phyloP scores from a whole-genome alignment of 2,888 invertebrate species.

The Octonoba sinensis region DNA sequence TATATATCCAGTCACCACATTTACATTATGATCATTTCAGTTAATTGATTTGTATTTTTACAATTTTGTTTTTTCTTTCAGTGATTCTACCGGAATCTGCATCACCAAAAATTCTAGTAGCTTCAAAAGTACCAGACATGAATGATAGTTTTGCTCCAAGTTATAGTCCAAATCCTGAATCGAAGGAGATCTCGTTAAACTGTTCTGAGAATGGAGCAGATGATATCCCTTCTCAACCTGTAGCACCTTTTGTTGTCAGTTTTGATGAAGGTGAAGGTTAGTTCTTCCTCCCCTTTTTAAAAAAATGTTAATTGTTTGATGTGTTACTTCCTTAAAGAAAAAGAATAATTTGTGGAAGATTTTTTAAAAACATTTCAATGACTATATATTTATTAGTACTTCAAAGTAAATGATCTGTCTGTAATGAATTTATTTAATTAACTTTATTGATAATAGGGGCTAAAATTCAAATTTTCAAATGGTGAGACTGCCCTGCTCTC shows the following conservation, averaged over 20 bases:
- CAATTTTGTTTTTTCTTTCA: neutral
- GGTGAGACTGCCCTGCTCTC: too few relatives aligned
- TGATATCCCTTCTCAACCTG: conserved; percentile 70
- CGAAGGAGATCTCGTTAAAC: conserved; percentile 1
- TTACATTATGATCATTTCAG: too few relatives aligned
- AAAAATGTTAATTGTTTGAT: too few relatives aligned
- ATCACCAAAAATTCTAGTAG: neutral
- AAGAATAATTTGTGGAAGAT: too few relatives aligned
- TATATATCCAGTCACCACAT: too few relatives aligned
- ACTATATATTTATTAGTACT: too few relatives aligned
- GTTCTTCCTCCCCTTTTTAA: neutral
- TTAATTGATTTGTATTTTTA: neutral
- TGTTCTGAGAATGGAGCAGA: conserved; percentile 69
- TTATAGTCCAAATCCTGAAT: neutral
- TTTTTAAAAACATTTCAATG: too few relatives aligned
- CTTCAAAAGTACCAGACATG: conserved; percentile 6
- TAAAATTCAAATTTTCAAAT: too few relatives aligned
- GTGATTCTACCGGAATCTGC: conserved; percentile 37
- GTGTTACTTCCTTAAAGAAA: too few relatives aligned
- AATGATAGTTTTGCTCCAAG: neutral
- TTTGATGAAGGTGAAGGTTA: conserved; percentile 82
- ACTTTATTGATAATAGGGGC: too few relatives aligned
- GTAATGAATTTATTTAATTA: too few relatives aligned
- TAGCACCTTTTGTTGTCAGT: conserved; percentile 79
- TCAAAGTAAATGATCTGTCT: too few relatives aligned